These are phyloP conservation scores for Apotomis capreana DNA, from an alignment of 2,888 invertebrate species.

Conservation along the genomic window DNA sequence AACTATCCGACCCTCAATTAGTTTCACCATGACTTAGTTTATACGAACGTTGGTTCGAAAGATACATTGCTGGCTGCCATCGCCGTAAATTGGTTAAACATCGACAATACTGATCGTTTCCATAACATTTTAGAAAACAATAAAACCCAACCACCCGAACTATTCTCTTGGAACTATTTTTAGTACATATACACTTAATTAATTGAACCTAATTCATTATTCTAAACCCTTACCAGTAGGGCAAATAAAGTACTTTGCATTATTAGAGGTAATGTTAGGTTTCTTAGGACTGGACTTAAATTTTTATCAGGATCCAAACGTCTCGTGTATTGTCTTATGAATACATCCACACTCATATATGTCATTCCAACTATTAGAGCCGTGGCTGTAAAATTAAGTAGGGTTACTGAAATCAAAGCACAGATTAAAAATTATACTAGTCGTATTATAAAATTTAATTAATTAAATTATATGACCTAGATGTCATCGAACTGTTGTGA, in stretches of 20 bases:
- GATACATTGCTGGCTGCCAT: too few species aligned
- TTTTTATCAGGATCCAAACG: slow-evolving; percentile 57
- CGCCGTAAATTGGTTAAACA: too few species aligned
- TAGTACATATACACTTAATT: not conserved
- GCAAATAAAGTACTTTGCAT: slow-evolving; percentile 61
- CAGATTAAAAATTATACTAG: slow-evolving; percentile 8
- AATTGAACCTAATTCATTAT: not conserved
- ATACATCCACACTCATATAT: slow-evolving; percentile 72
- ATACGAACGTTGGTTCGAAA: too few species aligned
- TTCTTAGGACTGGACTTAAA: slow-evolving; percentile 66
- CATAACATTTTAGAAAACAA: too few species aligned
- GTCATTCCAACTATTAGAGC: slow-evolving; percentile 62
- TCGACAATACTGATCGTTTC: too few species aligned
- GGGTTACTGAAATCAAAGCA: slow-evolving; percentile 58
- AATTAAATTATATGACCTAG: too few species aligned
- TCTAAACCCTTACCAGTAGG: slow-evolving; percentile 58
- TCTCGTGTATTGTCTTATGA: slow-evolving; percentile 68
- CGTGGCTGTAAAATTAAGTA: slow-evolving; percentile 60
- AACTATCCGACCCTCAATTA: too few species aligned
- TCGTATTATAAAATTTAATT: too few species aligned
- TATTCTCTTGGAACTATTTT: too few species aligned
- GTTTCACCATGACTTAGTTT: too few species aligned
- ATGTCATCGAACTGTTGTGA: too few species aligned
- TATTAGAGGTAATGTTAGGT: slow-evolving; percentile 61
- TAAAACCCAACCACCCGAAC: too few species aligned